Conservation (phyloP, 2,797 vertebrate species). For the Sciurus vulgaris region DNA sequence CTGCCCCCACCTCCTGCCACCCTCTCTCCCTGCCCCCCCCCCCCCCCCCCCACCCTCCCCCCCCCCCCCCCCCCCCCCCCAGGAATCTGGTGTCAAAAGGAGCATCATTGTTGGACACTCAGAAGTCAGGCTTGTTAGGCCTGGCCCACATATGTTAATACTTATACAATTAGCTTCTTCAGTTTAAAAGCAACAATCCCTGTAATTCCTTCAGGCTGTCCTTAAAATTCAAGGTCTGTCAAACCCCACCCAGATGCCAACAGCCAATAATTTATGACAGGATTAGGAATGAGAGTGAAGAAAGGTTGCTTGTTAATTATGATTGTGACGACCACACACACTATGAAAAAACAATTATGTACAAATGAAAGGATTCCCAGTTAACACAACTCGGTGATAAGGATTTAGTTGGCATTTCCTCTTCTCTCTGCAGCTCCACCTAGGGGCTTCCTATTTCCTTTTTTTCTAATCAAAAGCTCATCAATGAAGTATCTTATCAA, state of each 20-base stretch:
- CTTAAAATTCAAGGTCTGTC: conserved; percentile 73
- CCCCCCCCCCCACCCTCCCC: no score
- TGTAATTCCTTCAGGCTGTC: conserved; percentile 56
- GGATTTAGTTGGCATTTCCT: conserved; percentile 33
- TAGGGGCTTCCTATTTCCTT: background rate
- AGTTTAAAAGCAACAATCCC: conserved; percentile 65
- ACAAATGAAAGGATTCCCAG: conserved; percentile 75
- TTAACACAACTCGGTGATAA: conserved; percentile 44
- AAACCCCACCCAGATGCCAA: conserved; percentile 73
- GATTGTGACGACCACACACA: conserved; percentile 81
- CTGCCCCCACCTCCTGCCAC: background rate
- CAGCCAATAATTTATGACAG: conserved; percentile 76
- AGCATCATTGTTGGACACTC: background rate
- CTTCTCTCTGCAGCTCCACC: background rate
- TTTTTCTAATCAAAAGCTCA: conserved; percentile 63
- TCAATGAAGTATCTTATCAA: conserved; percentile 72
- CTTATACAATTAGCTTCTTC: conserved; percentile 73
- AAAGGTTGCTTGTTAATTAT: conserved; percentile 77
- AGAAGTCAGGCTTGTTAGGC: conserved; percentile 10
- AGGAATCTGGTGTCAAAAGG: background rate
- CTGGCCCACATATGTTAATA: conserved; percentile 71
- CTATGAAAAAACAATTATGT: conserved; percentile 57
- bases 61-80: background rate
- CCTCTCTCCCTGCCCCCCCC: background rate
- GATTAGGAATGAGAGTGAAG: conserved; percentile 69